Evolutionary conservation across 2,888 invertebrate species (phyloP).

Genomic region (Heterodera filipjevi): DNA sequence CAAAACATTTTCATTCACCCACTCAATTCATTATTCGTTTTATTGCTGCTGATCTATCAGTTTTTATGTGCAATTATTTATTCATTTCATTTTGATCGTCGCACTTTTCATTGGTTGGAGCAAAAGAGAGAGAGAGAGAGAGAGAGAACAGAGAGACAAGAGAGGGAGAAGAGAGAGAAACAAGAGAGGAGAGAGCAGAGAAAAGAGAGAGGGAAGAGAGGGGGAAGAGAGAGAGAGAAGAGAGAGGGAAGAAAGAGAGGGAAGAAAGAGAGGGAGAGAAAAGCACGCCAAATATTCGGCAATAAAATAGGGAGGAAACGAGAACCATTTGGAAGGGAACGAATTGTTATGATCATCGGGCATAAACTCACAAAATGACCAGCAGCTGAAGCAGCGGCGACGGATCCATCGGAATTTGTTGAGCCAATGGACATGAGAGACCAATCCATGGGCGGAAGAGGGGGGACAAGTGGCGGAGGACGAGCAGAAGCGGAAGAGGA

Average conservation of each 20-base stretch:
- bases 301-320: background rate
- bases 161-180: background rate
- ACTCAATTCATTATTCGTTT: background rate
- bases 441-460: conserved; percentile 33
- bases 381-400: background rate
- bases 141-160: background rate
- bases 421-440: conserved; percentile 39
- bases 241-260: background rate
- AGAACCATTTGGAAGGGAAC: background rate
- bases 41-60: background rate
- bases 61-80: too few species aligned
- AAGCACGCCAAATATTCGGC: background rate
- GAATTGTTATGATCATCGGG: too few species aligned
- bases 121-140: background rate
- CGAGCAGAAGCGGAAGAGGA: background rate
- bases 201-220: too few species aligned
- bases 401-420: conserved; percentile 21
- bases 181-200: background rate
- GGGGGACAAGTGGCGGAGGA: background rate
- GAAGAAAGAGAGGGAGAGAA: background rate
- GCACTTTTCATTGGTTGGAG: background rate
- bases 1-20: background rate
- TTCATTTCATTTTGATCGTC: background rate
- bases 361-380: background rate
- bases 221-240: background rate